A percentile compares a stretch with the other conserved stretches of the same genome.
These are phyloP conservation scores for Drosophila lacicola DNA, from an alignment of 2,888 invertebrate genomes.

Conservation along the genomic window DNA sequence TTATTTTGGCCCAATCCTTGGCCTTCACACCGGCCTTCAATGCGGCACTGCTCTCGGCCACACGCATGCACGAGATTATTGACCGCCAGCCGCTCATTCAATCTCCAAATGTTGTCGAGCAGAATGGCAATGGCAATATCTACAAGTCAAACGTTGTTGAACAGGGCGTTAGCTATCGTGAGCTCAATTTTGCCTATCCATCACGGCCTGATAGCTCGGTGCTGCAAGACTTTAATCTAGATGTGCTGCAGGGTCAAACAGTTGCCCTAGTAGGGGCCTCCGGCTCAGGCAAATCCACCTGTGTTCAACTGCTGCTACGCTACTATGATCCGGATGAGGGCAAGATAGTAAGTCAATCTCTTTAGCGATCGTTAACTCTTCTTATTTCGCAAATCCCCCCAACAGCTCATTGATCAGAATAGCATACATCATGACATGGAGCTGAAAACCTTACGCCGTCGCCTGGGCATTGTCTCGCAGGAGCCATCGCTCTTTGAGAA, in stretches of 20 bases:
- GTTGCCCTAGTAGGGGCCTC: constrained; percentile 91
- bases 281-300: constrained; percentile 93
- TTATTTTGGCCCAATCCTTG: constrained; percentile 91
- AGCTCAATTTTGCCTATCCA: constrained; percentile 92
- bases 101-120: constrained; percentile 82
- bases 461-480: constrained; percentile 95
- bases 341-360: constrained; percentile 85
- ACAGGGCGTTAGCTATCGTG: constrained; percentile 86
- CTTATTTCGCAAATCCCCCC: no score
- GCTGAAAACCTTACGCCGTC: constrained; percentile 88
- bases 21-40: constrained; percentile 92
- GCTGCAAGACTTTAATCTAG: constrained; percentile 89
- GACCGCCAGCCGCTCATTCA: constrained; percentile 87
- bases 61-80: constrained; percentile 88
- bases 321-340: constrained; percentile 91
- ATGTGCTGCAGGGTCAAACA: constrained; percentile 89
- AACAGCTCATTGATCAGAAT: constrained; percentile 85
- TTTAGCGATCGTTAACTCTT: background rate
- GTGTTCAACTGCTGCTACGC: constrained; percentile 91
- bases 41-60: constrained; percentile 89
- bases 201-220: constrained; percentile 90
- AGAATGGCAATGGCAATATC: constrained; percentile 49
- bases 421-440: constrained; percentile 87
- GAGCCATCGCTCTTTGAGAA: constrained; percentile 95
- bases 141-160: constrained; percentile 60